Conservation (phyloP, 2,888 invertebrate genomes). For the Acronicta aceris region DNA sequence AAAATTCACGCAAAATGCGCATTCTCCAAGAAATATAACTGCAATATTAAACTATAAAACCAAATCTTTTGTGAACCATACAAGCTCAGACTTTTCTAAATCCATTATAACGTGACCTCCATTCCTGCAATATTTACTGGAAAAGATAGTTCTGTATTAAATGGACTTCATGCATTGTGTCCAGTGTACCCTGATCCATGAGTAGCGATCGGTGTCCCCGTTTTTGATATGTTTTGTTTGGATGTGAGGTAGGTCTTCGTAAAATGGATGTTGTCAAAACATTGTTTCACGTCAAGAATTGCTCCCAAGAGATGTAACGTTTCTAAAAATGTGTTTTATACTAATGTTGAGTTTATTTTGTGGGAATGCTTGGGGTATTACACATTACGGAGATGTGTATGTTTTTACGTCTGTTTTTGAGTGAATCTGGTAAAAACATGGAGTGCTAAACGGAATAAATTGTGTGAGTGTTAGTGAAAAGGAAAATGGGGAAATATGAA, state of each 20-base stretch:
- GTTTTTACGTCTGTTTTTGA: constrained; percentile 31
- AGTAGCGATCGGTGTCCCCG: constrained; percentile 10
- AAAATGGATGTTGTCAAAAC: constrained; percentile 52
- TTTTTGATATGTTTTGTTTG: constrained; percentile 28
- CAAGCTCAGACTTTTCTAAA: constrained; percentile 41
- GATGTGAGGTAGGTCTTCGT: constrained; percentile 43
- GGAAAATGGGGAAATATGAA: background rate
- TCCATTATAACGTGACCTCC: constrained; percentile 47
- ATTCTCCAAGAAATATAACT: constrained; percentile 75
- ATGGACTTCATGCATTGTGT: constrained; percentile 21
- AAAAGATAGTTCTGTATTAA: constrained; percentile 40
- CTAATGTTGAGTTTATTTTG: constrained; percentile 56
- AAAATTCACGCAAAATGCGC: constrained; percentile 63
- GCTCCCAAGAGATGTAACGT: constrained; percentile 59
- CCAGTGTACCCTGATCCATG: constrained; percentile 43
- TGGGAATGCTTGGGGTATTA: constrained; percentile 55
- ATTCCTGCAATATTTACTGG: constrained; percentile 19
- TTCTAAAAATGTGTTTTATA: constrained; percentile 61
- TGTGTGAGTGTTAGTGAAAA: constrained; percentile 2
- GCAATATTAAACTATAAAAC: constrained; percentile 70
- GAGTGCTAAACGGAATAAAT: constrained; percentile 28
- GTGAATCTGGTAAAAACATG: constrained; percentile 22
- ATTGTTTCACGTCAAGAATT: constrained; percentile 65
- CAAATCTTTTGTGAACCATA: constrained; percentile 63
- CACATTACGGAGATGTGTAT: constrained; percentile 49